Evolutionary conservation across 2,113 vertebrate species (phyloP), one percentile per base, ranked within the genome.

Genomic region (Turnix velox): DNA sequence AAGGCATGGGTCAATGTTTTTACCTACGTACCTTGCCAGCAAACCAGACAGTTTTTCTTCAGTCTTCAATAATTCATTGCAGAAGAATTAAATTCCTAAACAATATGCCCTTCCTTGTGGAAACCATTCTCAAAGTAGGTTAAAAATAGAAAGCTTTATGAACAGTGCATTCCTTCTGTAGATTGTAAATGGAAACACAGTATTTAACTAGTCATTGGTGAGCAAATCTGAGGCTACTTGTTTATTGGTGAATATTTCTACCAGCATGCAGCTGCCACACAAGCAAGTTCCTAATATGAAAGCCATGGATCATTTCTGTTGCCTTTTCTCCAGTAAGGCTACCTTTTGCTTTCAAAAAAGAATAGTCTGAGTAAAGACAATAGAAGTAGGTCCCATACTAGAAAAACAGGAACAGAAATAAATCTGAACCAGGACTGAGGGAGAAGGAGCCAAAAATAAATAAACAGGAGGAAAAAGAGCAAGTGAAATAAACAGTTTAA

Each of bases 311-410:
- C 48, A 81, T 78, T 92, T 90, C 79, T 10, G 2, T n/a, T 88
- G 48, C 62, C 58, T 82, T 79, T 93, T 51, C 52, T 58, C 49
- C 35, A 71, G n/a, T 65, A 72, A 79, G 76, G 45, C 27, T 94
- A 54, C 31, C 75, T 48, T 87, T 96, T 96, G 48, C 69, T 96
- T 95, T 93, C 95, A 95, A 61, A 93, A 89, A 96, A 88, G 90
- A 91, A 68, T 18, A 5, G 33, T 85, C 78, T 58, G 61, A 80
- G 42, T 31, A 92, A 87, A 91, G 46, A 93, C 67, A 81, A 80
- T 75, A 90, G 68, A 93, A 95, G 58, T 73, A 81, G 86, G 79
- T 94, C 67, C 72, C 42, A 31, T 91, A 80, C 85, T 69, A 82
- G 74, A 79, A 92, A 92, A 92, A 90, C 24, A 54, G 90, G 84